Evolutionary conservation across 2,888 invertebrate genomes (phyloP), one percentile per base, ranked within the genome.

Genomic region (Drosophila histrio): DNA sequence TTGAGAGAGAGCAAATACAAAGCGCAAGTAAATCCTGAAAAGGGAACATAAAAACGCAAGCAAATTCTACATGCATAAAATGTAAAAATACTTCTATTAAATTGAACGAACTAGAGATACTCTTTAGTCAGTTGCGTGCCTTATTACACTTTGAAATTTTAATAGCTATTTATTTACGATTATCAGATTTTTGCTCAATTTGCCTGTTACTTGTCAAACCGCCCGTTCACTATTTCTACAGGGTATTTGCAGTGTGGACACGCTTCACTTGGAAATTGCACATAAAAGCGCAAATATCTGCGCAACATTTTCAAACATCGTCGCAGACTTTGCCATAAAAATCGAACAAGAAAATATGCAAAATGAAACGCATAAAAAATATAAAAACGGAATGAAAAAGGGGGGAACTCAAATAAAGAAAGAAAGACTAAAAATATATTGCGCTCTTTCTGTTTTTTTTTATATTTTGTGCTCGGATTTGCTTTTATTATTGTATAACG

Each of bases 281-380:
- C 81, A 87, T 85, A 82, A 82, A 87, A 87, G 87, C 80, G 81
- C 80, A 87, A 80, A 80, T 80, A 80, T 80, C 87, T 83, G 87
- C 74, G 84, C 87, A 86, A 86, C 81, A 80, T 86, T 86, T 81
- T 82, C 74, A 74, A 75, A 78, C 74, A 80, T 62, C 79, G 81
- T 64, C 69, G 49, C 62, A 79, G 81, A 68, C 59, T 60, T 19
- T 38, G 60, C 70, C 80, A 86, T 86, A 83, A 83, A 86, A 88
- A 83, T 86, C 84, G 78, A 88, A 83, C 70, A 83, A 57, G 77
- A 69, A 87, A 82, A 82, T 85, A 88, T 86, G 87, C 84, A 86
- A 82, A 86, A 79, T 75, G 77, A 70, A 66, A 60, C 58, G 59
- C 50, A 79, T 70, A 77, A 79, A 76, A 66, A 46, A 46, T 53